These are phyloP conservation scores for Agriopis leucophaearia DNA, from an alignment of 2,888 invertebrate genomes.

Conservation along the genomic window DNA sequence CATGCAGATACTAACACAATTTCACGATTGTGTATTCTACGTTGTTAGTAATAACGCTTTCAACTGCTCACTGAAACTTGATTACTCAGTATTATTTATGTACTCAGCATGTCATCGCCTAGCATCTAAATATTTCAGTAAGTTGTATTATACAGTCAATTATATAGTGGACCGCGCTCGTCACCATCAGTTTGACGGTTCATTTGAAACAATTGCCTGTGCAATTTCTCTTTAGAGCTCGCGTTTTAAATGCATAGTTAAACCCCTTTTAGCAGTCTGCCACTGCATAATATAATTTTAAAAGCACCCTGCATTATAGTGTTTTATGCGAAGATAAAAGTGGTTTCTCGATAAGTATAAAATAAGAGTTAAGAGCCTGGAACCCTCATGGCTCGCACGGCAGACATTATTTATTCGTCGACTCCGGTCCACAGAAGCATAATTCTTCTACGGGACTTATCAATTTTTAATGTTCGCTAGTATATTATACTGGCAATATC, in stretches of 20 bases:
- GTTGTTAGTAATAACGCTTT: slow-evolving; percentile 40
- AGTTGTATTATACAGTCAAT: background rate
- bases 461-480: slow-evolving; percentile 58
- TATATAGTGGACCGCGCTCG: slow-evolving; percentile 6
- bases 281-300: slow-evolving; percentile 67
- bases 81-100: slow-evolving; percentile 31
- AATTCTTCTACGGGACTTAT: slow-evolving; percentile 57
- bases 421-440: slow-evolving; percentile 54
- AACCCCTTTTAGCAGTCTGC: slow-evolving; percentile 53
- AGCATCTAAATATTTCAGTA: slow-evolving; percentile 1
- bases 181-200: slow-evolving; percentile 35
- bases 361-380: slow-evolving; percentile 66
- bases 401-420: slow-evolving; percentile 62
- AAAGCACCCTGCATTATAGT: slow-evolving; percentile 70
- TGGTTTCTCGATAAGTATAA: slow-evolving; percentile 76
- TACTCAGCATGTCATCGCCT: background rate
- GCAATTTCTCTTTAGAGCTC: slow-evolving; percentile 45
- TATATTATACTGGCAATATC: slow-evolving; percentile 43
- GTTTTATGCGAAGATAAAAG: slow-evolving; percentile 76
- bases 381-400: slow-evolving; percentile 52
- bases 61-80: slow-evolving; percentile 47
- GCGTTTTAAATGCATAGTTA: slow-evolving; percentile 54
- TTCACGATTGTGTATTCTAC: slow-evolving; percentile 28
- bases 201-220: slow-evolving; percentile 41
- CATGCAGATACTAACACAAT: slow-evolving; percentile 53